phyloP scores from a whole-genome alignment of 1,140 invertebrate genomes.

The Centruroides sculpturatus region DNA sequence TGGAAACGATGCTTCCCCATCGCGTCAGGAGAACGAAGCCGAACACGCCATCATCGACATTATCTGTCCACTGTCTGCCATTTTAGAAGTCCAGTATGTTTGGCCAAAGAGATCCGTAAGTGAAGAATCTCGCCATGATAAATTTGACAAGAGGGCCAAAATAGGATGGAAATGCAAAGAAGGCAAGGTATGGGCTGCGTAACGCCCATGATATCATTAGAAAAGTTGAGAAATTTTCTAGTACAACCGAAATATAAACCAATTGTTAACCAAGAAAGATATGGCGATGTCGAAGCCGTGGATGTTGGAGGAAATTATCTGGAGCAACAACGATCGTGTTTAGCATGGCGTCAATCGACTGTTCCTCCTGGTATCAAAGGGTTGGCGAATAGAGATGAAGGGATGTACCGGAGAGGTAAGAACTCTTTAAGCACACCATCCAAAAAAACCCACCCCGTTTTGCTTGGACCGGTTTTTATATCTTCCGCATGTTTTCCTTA shows the following conservation, averaged over 20 bases:
- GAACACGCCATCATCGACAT: too few relatives aligned
- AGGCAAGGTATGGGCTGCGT: constrained; percentile 8
- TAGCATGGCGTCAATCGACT: background rate
- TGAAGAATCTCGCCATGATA: background rate
- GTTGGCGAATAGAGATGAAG: background rate
- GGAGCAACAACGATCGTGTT: constrained; percentile 6
- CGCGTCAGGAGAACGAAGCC: too few relatives aligned
- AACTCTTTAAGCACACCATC: too few relatives aligned
- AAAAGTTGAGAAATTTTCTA: constrained; percentile 22
- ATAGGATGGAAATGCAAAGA: background rate
- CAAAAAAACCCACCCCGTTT: too few relatives aligned
- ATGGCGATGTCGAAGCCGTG: background rate
- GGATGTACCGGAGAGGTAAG: too few relatives aligned
- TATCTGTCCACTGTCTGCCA: too few relatives aligned
- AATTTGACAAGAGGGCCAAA: background rate
- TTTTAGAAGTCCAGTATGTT: too few relatives aligned
- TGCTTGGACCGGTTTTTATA: too few relatives aligned
- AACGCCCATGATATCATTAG: constrained; percentile 22
- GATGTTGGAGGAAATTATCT: background rate
- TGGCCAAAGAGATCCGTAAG: background rate
- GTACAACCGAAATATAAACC: constrained; percentile 18
- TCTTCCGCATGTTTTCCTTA: too few relatives aligned
- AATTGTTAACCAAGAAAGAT: background rate
- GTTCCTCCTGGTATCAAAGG: background rate
- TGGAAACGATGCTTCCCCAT: too few relatives aligned